Evolutionary conservation across 1,140 invertebrate genomes (phyloP).

Genomic region (Himalopsyche phryganea): DNA sequence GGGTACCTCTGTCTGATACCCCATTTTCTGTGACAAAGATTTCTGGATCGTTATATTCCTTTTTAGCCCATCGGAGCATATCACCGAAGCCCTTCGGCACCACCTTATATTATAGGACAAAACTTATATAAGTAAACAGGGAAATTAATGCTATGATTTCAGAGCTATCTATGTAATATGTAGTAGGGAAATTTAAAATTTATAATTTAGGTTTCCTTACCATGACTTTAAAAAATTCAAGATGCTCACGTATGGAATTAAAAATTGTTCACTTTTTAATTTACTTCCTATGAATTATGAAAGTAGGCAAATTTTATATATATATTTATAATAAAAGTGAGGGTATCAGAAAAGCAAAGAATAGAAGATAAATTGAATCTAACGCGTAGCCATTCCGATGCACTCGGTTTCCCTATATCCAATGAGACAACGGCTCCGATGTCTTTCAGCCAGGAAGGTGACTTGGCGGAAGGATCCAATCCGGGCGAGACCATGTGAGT

Average conservation of each 20-base stretch:
- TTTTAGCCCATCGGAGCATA: conserved; percentile 56
- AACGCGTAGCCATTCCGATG: conserved; percentile 51
- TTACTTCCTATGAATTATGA: too few relatives aligned
- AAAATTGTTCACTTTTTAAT: too few relatives aligned
- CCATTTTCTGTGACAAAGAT: conserved; percentile 67
- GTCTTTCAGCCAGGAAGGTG: conserved; percentile 51
- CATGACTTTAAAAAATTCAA: too few relatives aligned
- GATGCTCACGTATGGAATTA: too few relatives aligned
- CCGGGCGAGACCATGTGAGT: conserved; percentile 46
- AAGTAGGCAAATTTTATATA: too few relatives aligned
- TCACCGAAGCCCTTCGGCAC: conserved; percentile 59
- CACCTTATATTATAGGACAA: conserved; percentile 37
- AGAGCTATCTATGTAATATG: too few relatives aligned
- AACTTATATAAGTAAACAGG: not conserved
- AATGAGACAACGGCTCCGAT: conserved; percentile 45
- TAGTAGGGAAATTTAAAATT: too few relatives aligned
- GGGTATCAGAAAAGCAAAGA: too few relatives aligned
- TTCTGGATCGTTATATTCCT: conserved; percentile 56
- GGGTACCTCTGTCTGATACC: conserved; percentile 45
- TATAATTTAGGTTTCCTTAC: too few relatives aligned
- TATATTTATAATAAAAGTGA: too few relatives aligned
- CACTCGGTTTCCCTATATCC: conserved; percentile 47
- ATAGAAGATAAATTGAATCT: too few relatives aligned
- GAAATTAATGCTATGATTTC: too few relatives aligned
- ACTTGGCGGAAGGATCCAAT: conserved; percentile 44